Percentiles rank a stretch among this genome's conserved stretches.
phyloP scores from a whole-genome alignment of 2,113 vertebrate species.

The Mustelus asterias region DNA sequence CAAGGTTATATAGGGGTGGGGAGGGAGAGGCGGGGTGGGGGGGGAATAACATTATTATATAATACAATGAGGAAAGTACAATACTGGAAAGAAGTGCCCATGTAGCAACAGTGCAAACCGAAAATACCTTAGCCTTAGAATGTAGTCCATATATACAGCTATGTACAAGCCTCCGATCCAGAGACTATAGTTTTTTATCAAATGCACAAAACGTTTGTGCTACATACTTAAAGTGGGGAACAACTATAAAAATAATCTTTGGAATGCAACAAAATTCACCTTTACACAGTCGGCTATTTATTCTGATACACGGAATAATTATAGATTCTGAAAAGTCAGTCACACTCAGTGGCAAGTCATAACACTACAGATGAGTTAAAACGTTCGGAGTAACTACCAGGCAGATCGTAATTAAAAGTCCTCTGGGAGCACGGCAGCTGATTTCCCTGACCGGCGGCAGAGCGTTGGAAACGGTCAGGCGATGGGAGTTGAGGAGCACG shows the following conservation, averaged over 20 bases:
- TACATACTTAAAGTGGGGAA: constrained; percentile 27
- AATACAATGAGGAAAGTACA: constrained; percentile 23
- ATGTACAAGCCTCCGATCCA: background rate
- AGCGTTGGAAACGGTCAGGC: background rate
- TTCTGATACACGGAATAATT: background rate
- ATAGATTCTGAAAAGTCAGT: background rate
- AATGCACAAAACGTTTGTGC: constrained; percentile 28
- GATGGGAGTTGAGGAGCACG: background rate
- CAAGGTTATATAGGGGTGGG: background rate
- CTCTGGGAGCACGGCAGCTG: background rate
- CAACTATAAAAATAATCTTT: constrained; percentile 36
- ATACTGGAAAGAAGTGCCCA: constrained; percentile 18
- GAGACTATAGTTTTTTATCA: constrained; percentile 17
- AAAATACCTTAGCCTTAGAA: constrained; percentile 20
- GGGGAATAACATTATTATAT: constrained; percentile 11
- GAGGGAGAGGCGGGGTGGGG: background rate
- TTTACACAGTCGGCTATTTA: constrained; percentile 15
- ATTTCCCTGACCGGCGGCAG: background rate
- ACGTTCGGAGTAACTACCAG: background rate
- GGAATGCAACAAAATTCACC: constrained; percentile 36
- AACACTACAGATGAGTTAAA: background rate
- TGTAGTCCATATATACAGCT: constrained; percentile 20
- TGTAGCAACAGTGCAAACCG: constrained; percentile 30
- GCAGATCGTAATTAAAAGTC: constrained; percentile 8
- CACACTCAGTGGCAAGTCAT: constrained; percentile 14